Evolutionary conservation across 2,113 vertebrate genomes (phyloP), one percentile per base, ranked within the genome.

Genomic region (Thalassoma bifasciatum): DNA sequence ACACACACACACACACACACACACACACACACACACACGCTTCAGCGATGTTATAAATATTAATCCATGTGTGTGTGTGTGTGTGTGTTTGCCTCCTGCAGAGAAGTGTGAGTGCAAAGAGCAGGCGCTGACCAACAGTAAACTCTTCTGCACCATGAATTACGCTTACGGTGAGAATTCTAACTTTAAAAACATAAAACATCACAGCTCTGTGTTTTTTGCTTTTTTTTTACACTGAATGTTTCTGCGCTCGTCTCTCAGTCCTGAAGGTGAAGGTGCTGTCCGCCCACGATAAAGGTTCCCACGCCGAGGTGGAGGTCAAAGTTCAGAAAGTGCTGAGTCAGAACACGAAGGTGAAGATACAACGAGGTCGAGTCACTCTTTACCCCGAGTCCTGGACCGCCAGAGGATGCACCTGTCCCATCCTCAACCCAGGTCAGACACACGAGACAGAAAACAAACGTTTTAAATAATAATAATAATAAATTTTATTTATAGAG

Each of bases 351-450:
- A 96, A 96, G 86, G 69, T 98, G 85, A 98, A 96, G 92, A 93
- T 97, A 75, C 92, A 93, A 16, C 91, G 91, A n/a, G 94, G 96
- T 79, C 95, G 94, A 23, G 91, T 93, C 71, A 97, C 92, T 0
- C 94, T 99, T 38, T 99, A 97, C 82, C 98, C 98, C 1, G 97
- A 99, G 91, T 99, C 98, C 19, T 99, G 98, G 98, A 99, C 97
- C 0, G 94, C 95, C 44, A 93, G 96, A 86, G 98, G 98, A 72
- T 99, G 98, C 82, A 99, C 98, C 66, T 99, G 98, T 74, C 98
- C 98, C 10, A 94, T 99, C 81, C 96, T 99, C 72, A 98, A 98
- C 85, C 98, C 98, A 16, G 98, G 98, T 98, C 83, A 88, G 94
- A 73, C 42, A 3, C 16, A 63, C 60, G 52, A 24, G 11, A 63